phyloP scores from a whole-genome alignment of 2,113 vertebrate genomes.

The Perca fluviatilis region DNA sequence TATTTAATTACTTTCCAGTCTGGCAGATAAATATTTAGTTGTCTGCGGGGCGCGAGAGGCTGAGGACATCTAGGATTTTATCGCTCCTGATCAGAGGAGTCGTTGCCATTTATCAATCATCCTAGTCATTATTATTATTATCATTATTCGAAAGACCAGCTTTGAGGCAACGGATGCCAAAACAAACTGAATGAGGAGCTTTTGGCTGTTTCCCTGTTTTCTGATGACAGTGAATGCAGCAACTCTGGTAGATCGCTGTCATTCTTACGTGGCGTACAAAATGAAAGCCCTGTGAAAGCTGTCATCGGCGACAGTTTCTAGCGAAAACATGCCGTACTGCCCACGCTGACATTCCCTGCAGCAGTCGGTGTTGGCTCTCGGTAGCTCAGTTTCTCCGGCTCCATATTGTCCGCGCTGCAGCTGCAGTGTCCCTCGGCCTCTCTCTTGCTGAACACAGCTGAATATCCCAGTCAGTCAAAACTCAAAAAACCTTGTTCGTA shows the following conservation, averaged over 20 bases:
- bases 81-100: constrained; percentile 5
- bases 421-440: no score
- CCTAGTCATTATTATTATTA: background rate
- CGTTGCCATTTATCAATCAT: background rate
- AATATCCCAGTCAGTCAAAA: no score
- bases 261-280: no score
- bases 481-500: no score
- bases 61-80: background rate
- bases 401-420: no score
- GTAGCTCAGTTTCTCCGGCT: no score
- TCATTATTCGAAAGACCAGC: background rate
- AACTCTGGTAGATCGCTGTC: background rate
- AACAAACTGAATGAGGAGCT: background rate
- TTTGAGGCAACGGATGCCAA: background rate
- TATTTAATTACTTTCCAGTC: constrained; percentile 51
- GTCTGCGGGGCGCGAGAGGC: background rate
- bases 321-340: no score
- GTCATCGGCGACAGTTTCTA: no score
- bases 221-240: constrained; percentile 16
- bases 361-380: no score
- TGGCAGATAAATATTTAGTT: constrained; percentile 24
- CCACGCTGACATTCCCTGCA: no score
- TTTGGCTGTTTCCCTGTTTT: background rate
- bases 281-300: no score
- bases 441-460: no score